Evolutionary conservation across 2,113 vertebrate species (phyloP), one percentile per base, ranked within the genome.

Genomic region (Xyrauchen texanus): DNA sequence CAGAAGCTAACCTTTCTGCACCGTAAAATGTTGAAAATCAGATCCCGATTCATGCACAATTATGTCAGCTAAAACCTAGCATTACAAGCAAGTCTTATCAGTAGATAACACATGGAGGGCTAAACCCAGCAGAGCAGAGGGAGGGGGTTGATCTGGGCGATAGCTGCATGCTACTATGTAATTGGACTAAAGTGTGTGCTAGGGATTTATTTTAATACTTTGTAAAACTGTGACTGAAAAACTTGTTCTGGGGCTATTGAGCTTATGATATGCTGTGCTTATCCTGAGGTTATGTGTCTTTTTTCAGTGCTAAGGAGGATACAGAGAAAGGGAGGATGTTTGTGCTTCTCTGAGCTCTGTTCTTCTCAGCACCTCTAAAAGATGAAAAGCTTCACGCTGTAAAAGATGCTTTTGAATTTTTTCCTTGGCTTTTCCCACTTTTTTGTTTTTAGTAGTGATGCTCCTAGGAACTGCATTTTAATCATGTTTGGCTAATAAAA

Each of bases 121-220:
- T 89, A 91, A 93, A 90, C 90, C 90, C 93, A 86, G 85, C 87
- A 79, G 84, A 88, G 87, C 87, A 91, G 90, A 88, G 85, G 84
- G 87, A 83, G 85, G 83, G 81, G 83, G 83, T 88, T 78, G 92
- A 94, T 95, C 84, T 74, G 90, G 77, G 87, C 87, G 92, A 92
- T 93, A 94, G 89, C 85, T 88, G 92, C 89, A 91, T 92, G 93
- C 85, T 93, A 90, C 87, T 93, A 92, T 93, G 90, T 93, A 93
- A 92, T 92, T 86, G 90, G 93, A 90, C 92, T 93, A 92, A 94
- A 93, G 89, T 93, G 93, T 89, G 68, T 87, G 82, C 87, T 85
- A 82, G 83, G 85, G 92, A 92, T 95, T 95, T 86, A 90, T 93
- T 86, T 94, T 92, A 89, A 88, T 90, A 86, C 74, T 51, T 82